Conservation (phyloP, 2,113 vertebrate species). For the Petrocephalus microphthalmus region DNA sequence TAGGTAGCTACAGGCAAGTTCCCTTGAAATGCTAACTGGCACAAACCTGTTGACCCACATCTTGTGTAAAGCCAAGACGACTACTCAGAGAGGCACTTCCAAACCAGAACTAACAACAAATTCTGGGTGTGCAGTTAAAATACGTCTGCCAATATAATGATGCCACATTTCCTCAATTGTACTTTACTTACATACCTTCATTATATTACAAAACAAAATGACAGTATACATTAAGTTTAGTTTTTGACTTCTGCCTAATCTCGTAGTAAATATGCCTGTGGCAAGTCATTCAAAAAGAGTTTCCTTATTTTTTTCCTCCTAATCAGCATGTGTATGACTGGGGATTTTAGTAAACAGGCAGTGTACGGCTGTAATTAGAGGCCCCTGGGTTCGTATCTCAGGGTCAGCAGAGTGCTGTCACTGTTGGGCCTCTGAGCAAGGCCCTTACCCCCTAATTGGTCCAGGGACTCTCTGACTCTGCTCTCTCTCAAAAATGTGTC, state of each 20-base stretch:
- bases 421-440: not conserved
- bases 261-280: not conserved
- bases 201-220: not conserved
- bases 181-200: not conserved
- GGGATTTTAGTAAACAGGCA: not conserved
- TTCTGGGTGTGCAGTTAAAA: not conserved
- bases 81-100: not conserved
- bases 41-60: not conserved
- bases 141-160: not conserved
- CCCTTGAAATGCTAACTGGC: not conserved
- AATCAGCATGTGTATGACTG: not conserved
- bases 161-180: not conserved
- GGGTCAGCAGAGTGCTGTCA: not conserved
- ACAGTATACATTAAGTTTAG: not conserved
- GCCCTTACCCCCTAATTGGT: not conserved
- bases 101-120: not conserved
- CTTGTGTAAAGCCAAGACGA: not conserved
- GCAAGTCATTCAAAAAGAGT: not conserved
- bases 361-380: not conserved
- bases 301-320: not conserved
- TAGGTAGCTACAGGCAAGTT: not conserved
- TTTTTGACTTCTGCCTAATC: not conserved
- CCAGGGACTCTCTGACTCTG: not conserved
- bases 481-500: not conserved
- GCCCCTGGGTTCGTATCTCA: not conserved